Base-by-base conservation (phyloP, 2,113 vertebrate genomes). In the Carollia perspicillata region DNA sequence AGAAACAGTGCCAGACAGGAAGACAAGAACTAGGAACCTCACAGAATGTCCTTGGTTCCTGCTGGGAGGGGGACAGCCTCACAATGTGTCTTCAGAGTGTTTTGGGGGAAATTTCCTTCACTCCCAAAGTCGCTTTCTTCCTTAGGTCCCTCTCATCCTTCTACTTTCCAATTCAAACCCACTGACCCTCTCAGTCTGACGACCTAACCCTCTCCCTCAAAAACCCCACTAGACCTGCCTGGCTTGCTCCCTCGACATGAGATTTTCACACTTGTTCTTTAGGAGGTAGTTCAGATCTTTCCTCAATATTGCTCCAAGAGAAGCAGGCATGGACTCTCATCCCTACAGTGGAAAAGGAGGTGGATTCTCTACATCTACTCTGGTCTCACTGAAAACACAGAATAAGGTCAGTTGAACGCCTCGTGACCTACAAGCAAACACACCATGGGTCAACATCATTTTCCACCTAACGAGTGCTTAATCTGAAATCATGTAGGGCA, bases 241-340 rank as follows among this genome's bases (percentile, higher is more conserved):
- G 72, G 37, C 4, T 3, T 0, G 4, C 17, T 44, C n/a, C 33
- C 14, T 11, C 11, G 33, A 26, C 3, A 1, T 7, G 30, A 12
- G 4, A 30, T 51, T 60, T 28, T 44, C 16, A 58, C 42, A 6
- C 10, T 13, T n/a, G 1, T 69, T 28, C 68, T 47, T 78, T 6
- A n/a, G 42, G 28, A 20, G 42, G 28, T 35, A 30, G 6, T 6
- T 13, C 16, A 1, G 4, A 51, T 65, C 11, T 58, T 75, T 33
- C 33, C 51, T 26, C 47, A n/a, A 28, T 7, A n/a, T 35, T 44
- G 11, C 47, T 60, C 16, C 16, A 6, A 13, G 12, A 92, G 12
- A 78, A n/a, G 9, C 3, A 4, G 7, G 6, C 2, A 5, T 4
- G 5, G 28, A 2, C 47, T 40, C 44, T 26, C 16, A 13, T 23